Percentiles rank a stretch among this genome's conserved stretches.
Conservation (phyloP, 2,113 vertebrate species). For the Gallinago media region DNA sequence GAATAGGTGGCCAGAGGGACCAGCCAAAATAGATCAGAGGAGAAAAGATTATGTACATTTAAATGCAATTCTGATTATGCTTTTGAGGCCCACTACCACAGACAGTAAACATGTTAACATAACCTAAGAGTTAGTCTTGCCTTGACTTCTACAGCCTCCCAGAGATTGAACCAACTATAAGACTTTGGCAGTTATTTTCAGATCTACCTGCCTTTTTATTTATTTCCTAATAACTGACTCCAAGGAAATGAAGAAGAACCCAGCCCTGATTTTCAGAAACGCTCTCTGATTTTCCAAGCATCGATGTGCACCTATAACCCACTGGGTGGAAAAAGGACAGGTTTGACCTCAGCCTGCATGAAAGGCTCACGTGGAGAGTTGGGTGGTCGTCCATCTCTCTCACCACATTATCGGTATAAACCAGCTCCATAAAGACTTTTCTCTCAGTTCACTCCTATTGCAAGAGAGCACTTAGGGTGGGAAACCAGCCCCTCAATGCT, state of each 20-base stretch:
- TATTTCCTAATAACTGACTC: not conserved
- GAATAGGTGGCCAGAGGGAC: not conserved
- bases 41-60: not conserved
- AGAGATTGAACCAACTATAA: not conserved
- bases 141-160: not conserved
- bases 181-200: not conserved
- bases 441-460: not conserved
- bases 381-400: not conserved
- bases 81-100: not conserved
- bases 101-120: not conserved
- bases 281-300: not conserved
- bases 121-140: not conserved
- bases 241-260: not conserved
- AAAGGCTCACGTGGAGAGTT: rapidly evolving
- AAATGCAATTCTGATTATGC: not conserved
- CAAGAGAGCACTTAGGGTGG: not conserved
- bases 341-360: not conserved
- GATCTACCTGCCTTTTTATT: not conserved
- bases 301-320: not conserved
- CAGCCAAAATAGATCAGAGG: not conserved
- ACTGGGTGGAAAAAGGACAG: not conserved
- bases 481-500: not conserved
- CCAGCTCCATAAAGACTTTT: not conserved
- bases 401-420: not conserved
- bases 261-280: not conserved